Evolutionary conservation across 1,140 invertebrate genomes (phyloP), one percentile per base, ranked within the genome.

Genomic region (Brachionus sp.): DNA sequence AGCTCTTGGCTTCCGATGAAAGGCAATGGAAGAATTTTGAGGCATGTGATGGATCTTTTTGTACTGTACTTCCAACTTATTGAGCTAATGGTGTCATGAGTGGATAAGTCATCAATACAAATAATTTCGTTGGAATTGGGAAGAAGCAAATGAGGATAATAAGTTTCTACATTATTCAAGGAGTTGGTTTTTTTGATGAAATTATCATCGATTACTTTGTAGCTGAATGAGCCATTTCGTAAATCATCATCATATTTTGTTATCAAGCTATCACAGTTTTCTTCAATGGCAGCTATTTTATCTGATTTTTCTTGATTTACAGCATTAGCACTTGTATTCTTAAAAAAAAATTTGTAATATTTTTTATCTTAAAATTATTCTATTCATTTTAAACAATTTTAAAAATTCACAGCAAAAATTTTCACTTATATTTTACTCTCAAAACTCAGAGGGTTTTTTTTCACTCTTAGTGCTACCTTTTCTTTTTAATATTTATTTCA

Each of bases 171-270:
- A 50, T 62, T 23, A 50, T 29, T 62, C 53, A 42, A n/a, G 1
- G 75, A 78, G 10, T 25, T 33, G 9, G n/a, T 10, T 80, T 66
- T 57, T 39, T 80, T 66, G 3, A 80, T 62, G 23, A 23, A 80
- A 13, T 62, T 44, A 19, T 80, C 77, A 19, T 80, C 62, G 5
- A 80, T 33, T 10, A 80, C 37, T 44, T 62, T 66, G 25, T 62
- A 80, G 19, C 16, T 37, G 19, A 80, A 80, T 23, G 33, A 42
- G 23, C 77, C 77, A 9, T 37, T 62, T 23, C 77, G 77, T 62
- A 80, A 66, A 80, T 80, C 77, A 25, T 80, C 77, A 12, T 42
- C 19, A n/a, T 75, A 25, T 33, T 46, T 75, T 37, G 66, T 39
- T 19, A 70, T 42, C 16, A 16, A 39, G 9, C 5, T 16, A 13